phyloP scores from a whole-genome alignment of 2,888 invertebrate genomes.

The Papilio elwesi region DNA sequence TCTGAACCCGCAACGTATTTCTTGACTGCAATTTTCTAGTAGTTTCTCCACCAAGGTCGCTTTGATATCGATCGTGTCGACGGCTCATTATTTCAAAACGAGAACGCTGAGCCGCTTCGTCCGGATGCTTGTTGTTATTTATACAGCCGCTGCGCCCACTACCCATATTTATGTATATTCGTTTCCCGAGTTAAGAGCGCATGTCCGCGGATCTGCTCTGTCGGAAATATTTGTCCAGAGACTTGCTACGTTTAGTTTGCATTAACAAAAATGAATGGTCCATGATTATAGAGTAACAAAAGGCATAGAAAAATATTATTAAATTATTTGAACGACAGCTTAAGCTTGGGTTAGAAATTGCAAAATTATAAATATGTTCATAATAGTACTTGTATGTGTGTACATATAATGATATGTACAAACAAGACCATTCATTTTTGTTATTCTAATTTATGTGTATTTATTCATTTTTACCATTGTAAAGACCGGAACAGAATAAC shows the following conservation, averaged over 20 bases:
- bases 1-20: conserved; percentile 18
- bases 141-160: conserved; percentile 34
- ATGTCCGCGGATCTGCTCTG: background rate
- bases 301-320: no score
- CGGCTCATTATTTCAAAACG: conserved; percentile 43
- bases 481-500: no score
- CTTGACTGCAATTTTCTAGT: conserved; percentile 27
- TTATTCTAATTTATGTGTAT: no score
- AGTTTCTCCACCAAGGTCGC: conserved; percentile 38
- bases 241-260: background rate
- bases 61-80: conserved; percentile 38
- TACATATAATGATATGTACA: no score
- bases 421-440: no score
- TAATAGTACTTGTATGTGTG: no score
- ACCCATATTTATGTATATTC: conserved; percentile 31
- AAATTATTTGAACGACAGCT: no score
- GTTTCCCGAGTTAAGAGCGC: conserved; percentile 23
- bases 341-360: no score
- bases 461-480: no score
- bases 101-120: conserved; percentile 42
- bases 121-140: conserved; percentile 40
- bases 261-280: conserved; percentile 33
- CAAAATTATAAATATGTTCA: no score
- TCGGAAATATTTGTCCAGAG: conserved; percentile 27
- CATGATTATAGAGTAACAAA: background rate